Conservation (phyloP, 1,140 invertebrate species). For the Oscheius sp. region DNA sequence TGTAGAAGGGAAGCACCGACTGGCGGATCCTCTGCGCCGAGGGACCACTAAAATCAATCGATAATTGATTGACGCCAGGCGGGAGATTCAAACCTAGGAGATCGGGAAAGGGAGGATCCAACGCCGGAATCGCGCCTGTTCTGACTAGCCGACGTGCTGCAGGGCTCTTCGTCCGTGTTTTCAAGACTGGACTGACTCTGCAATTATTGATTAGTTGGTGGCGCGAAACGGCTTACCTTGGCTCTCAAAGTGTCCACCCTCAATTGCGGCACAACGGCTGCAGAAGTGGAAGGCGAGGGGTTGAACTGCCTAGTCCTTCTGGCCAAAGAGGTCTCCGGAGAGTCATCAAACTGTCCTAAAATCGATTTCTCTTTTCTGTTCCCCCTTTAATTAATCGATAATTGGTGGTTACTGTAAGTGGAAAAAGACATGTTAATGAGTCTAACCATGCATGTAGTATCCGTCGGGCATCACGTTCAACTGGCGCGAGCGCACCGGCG, state of each 20-base stretch:
- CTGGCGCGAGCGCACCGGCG: neutral
- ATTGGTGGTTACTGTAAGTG: neutral
- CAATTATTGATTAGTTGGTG: constrained; percentile 1
- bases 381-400: neutral
- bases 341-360: neutral
- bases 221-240: neutral
- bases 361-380: neutral
- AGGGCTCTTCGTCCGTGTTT: constrained; percentile 12
- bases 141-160: neutral
- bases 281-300: neutral
- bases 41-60: constrained; percentile 29
- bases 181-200: constrained; percentile 1
- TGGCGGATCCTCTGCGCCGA: constrained; percentile 24
- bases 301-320: neutral
- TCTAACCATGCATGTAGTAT: constrained; percentile 29
- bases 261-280: neutral
- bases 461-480: constrained; percentile 3
- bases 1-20: constrained; percentile 24
- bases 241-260: constrained; percentile 14
- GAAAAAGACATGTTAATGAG: neutral
- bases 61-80: neutral
- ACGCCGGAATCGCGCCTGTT: constrained; percentile 28
- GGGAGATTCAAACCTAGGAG: constrained; percentile 12
- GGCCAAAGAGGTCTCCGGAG: neutral
- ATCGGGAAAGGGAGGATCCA: constrained; percentile 26